These are phyloP conservation scores for Ommatoiulus sabulosus DNA, from an alignment of 2,888 invertebrate genomes.

Conservation along the genomic window DNA sequence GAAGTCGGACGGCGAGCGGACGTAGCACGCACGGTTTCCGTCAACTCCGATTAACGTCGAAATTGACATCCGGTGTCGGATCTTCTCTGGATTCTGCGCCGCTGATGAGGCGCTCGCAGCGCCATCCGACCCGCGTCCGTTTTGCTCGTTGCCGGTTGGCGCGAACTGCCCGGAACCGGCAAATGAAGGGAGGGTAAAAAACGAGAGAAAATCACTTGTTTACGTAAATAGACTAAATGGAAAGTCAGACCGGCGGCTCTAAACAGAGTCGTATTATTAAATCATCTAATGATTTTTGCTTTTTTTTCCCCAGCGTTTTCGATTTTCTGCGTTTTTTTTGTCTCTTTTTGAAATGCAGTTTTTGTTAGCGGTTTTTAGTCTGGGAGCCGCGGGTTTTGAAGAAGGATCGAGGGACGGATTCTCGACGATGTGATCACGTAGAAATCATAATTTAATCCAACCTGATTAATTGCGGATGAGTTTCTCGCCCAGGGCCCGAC, in stretches of 20 bases:
- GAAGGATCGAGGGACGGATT: background rate
- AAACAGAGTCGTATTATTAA: conserved; percentile 47
- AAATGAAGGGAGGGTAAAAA: conserved; percentile 42
- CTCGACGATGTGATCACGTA: conserved; percentile 3
- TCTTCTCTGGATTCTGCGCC: background rate
- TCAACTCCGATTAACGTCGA: background rate
- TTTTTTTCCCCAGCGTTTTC: background rate
- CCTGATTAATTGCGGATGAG: conserved; percentile 1
- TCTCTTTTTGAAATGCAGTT: background rate
- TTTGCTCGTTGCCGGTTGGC: background rate
- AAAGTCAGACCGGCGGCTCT: conserved; percentile 48
- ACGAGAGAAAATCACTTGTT: conserved; percentile 46
- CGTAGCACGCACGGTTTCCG: background rate
- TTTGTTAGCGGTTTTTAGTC: background rate
- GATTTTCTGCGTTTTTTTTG: conserved; percentile 8
- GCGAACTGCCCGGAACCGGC: background rate
- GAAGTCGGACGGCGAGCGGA: background rate
- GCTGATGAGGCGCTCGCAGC: background rate
- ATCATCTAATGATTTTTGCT: conserved; percentile 48
- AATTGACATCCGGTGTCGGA: background rate
- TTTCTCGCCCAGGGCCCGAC: background rate
- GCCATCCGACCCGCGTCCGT: background rate
- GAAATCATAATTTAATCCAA: conserved; percentile 44
- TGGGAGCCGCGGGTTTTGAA: background rate
- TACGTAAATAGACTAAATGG: conserved; percentile 48